A percentile compares a stretch with the other conserved stretches of the same genome.
Evolutionary conservation across 2,113 vertebrate genomes (phyloP).

Genomic region (Salvelinus sp.): DNA sequence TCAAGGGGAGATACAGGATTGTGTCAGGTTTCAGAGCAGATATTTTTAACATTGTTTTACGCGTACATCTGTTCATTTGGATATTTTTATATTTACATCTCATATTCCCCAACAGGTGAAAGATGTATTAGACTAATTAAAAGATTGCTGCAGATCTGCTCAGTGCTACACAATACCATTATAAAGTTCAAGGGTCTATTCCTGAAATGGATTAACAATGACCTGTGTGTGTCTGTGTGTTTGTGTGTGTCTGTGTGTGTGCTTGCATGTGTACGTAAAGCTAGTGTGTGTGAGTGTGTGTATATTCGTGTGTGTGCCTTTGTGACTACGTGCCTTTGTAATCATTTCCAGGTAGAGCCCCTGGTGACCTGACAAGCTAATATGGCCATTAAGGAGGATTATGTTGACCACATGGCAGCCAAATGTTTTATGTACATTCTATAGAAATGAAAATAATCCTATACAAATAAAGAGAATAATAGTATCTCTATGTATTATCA

Average conservation of each 20-base stretch:
- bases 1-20: too few relatives aligned
- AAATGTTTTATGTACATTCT: conserved; percentile 16
- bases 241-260: too few relatives aligned
- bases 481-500: conserved; percentile 21
- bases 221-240: background rate
- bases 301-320: conserved; percentile 30
- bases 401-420: conserved; percentile 41
- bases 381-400: conserved; percentile 48
- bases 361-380: conserved; percentile 50
- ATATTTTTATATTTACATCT: background rate
- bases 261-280: too few relatives aligned
- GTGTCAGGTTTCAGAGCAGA: too few relatives aligned
- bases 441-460: conserved; percentile 30
- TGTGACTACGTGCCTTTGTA: conserved; percentile 44
- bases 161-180: background rate
- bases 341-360: conserved; percentile 35
- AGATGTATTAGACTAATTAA: background rate
- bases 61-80: background rate
- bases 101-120: background rate
- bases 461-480: conserved; percentile 9
- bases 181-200: background rate
- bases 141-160: background rate
- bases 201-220: background rate
- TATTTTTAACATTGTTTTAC: background rate
- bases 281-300: background rate